Evolutionary conservation across 2,888 invertebrate genomes (phyloP).

Genomic region (Apotomis betuletana): DNA sequence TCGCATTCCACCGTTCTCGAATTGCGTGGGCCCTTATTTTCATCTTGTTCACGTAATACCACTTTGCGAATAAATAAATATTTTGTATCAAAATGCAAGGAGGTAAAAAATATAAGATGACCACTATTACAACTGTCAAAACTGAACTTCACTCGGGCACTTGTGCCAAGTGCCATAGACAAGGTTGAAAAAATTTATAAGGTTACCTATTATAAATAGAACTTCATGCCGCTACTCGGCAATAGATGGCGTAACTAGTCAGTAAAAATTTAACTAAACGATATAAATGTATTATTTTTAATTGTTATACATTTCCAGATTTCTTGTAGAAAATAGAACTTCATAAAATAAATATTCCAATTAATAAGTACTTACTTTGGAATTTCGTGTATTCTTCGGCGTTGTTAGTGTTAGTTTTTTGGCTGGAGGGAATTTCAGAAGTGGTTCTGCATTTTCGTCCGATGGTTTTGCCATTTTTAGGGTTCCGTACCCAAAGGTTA

Average conservation of each 20-base stretch:
- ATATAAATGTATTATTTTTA: too few species aligned
- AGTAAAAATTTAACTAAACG: neutral
- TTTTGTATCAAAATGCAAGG: constrained; percentile 83
- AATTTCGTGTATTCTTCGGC: too few species aligned
- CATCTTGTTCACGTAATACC: constrained; percentile 83
- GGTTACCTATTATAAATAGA: constrained; percentile 69
- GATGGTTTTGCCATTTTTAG: too few species aligned
- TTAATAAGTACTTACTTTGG: too few species aligned
- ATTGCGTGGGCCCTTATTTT: constrained; percentile 81
- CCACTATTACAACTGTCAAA: constrained; percentile 82
- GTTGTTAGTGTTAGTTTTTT: too few species aligned
- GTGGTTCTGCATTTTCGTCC: too few species aligned
- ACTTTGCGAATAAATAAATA: constrained; percentile 82
- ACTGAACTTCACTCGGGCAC: constrained; percentile 78
- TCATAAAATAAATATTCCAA: too few species aligned
- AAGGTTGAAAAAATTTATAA: constrained; percentile 56
- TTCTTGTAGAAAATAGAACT: too few species aligned
- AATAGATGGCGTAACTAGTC: constrained; percentile 58
- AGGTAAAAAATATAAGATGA: constrained; percentile 81
- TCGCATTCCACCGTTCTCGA: constrained; percentile 80
- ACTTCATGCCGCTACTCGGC: constrained; percentile 59
- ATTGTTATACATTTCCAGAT: too few species aligned
- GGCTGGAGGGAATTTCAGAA: too few species aligned
- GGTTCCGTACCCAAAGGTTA: too few species aligned
- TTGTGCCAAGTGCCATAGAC: constrained; percentile 79